Conservation (phyloP, 2,797 vertebrate genomes). For the Gymnopithys bicolor region DNA sequence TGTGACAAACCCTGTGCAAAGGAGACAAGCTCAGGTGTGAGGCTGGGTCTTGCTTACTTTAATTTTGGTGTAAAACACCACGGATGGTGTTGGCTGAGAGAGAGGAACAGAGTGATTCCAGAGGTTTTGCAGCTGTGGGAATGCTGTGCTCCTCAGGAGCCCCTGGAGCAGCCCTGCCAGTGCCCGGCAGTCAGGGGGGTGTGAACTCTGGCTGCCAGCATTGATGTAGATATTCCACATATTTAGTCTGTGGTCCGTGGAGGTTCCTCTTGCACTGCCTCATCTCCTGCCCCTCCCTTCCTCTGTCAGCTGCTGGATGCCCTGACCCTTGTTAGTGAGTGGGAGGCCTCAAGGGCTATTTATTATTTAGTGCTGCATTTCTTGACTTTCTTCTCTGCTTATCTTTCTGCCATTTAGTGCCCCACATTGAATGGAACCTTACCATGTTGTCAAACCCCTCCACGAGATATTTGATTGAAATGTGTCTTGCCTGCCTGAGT, state of each 20-base stretch:
- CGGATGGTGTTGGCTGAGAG: rapidly evolving
- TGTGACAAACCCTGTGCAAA: not conserved
- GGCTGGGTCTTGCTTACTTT: not conserved
- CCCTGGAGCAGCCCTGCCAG: rapidly evolving
- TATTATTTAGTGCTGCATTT: not conserved
- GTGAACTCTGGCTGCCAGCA: not conserved
- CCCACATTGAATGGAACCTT: not conserved
- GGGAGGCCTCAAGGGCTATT: not conserved
- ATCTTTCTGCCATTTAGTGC: not conserved
- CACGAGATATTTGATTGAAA: not conserved
- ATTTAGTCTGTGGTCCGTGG: not conserved
- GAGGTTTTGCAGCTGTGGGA: not conserved
- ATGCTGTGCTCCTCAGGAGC: not conserved
- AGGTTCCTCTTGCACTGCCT: not conserved
- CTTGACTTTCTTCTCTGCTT: not conserved
- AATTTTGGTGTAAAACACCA: not conserved
- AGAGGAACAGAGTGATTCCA: rapidly evolving
- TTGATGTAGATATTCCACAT: rapidly evolving
- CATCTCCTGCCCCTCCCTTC: not conserved
- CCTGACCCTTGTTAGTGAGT: not conserved
- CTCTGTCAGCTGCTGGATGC: not conserved
- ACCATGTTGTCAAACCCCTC: not conserved
- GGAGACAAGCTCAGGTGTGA: rapidly evolving
- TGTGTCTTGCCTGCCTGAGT: not conserved
- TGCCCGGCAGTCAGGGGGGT: rapidly evolving